Percentiles rank a stretch among this genome's conserved stretches.
These are phyloP conservation scores for Nymphalis c-album DNA, from an alignment of 2,888 invertebrate species.

Conservation along the genomic window DNA sequence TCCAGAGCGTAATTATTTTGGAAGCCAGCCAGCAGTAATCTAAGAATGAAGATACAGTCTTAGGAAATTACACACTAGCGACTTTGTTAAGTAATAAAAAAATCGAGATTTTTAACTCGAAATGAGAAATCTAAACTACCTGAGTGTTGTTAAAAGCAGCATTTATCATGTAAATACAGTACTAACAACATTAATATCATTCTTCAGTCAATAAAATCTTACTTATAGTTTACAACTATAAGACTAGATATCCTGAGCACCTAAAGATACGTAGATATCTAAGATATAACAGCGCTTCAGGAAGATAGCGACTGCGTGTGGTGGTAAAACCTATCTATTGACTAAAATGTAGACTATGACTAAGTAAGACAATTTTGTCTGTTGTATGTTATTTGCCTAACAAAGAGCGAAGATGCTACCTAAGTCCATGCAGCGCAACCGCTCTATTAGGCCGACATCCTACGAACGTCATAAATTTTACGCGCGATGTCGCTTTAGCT, in stretches of 20 bases:
- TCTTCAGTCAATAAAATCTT: no score
- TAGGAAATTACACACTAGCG: slow-evolving; percentile 12
- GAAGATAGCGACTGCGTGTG: no score
- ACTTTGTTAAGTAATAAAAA: not conserved
- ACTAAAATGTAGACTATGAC: not conserved
- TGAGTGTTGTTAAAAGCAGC: not conserved
- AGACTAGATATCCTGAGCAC: no score
- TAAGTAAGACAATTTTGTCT: not conserved
- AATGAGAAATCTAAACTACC: no score
- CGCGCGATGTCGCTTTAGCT: slow-evolving; percentile 20
- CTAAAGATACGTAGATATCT: no score
- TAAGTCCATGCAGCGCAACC: slow-evolving; percentile 8
- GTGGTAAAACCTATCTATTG: no score
- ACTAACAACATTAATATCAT: no score
- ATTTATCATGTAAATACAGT: no score
- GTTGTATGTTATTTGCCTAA: not conserved
- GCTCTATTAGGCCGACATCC: slow-evolving; percentile 22
- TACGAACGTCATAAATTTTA: slow-evolving; percentile 22
- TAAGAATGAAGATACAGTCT: slow-evolving; percentile 32
- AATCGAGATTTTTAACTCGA: no score
- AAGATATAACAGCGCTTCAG: no score
- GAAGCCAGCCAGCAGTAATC: slow-evolving; percentile 35
- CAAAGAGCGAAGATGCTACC: not conserved
- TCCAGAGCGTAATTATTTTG: slow-evolving; percentile 37
- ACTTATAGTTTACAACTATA: no score